Base-by-base conservation (phyloP, 37 sponge, comb jelly and placozoan genomes). In the Cladorhizidae sp. region DNA sequence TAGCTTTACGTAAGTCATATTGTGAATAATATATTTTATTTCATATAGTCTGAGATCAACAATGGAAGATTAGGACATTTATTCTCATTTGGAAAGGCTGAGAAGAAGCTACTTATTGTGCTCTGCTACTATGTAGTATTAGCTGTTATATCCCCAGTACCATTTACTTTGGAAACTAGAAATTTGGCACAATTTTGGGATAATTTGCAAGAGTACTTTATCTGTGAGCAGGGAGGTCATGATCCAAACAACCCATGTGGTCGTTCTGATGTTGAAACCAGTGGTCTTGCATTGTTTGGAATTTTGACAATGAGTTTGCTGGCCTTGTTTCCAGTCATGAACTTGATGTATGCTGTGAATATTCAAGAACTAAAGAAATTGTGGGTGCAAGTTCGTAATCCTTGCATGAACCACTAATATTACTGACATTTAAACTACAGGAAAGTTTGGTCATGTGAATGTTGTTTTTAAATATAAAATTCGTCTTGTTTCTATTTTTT, bases 281-380 rank as follows among this genome's bases (percentile, higher is more conserved):
- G 3, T 58, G 3, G 20, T 25, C 26, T 52, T 52, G 15, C 23
- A 25, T 25, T 58, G 3, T 6, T 6, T 18, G 2, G 18, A 58
- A 25, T 6, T 26, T 26, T 58, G 20, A 28, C 73, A 6, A 62
- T 31, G 22, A 25, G 59, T 29, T 45, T 81, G 0, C 36, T 81
- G 21, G 58, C 38, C 2, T 32, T 81, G 0, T 72, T 72, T 26
- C 82, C 82, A 45, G 45, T 72, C 1, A 33, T 81, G 35, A 81
- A 73, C 25, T 17, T 81, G 7, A 37, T 81, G 12, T 81, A 50
- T 64, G 50, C 40, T 7, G 32, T 64, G 2, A 77, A 77, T 32
- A 45, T 45, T 12, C 5, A 45, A 12, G 49, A 45, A 45, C 49
- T 45, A 45, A 45, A 45, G 49, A 9, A 45, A 45, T 12, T 45